Conservation (phyloP, 2,797 vertebrate species). For the Galaxias olidus region DNA sequence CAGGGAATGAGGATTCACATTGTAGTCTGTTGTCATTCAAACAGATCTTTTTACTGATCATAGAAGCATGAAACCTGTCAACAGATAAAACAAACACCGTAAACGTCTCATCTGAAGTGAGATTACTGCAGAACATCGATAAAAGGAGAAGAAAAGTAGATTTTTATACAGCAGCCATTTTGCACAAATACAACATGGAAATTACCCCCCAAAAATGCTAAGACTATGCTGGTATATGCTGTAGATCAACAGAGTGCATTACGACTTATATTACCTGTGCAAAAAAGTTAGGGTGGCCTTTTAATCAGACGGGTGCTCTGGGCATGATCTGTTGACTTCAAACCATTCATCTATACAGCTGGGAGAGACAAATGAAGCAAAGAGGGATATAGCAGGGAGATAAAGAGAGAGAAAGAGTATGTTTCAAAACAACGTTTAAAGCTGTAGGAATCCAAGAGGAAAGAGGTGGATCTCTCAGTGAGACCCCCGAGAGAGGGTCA, state of each 20-base stretch:
- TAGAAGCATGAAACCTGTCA: slow-evolving; percentile 45
- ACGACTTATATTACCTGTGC: slow-evolving; percentile 72
- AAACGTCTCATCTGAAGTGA: no score
- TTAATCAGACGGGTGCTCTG: slow-evolving; percentile 95
- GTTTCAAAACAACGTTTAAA: not conserved
- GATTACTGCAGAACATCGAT: not conserved
- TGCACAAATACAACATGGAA: no score
- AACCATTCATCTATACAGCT: slow-evolving; percentile 98
- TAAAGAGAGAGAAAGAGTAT: not conserved
- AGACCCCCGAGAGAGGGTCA: not conserved
- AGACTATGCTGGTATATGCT: no score
- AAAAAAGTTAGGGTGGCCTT: slow-evolving; percentile 59
- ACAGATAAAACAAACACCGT: slow-evolving; percentile 11
- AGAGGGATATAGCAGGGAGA: not conserved
- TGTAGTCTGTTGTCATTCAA: slow-evolving; percentile 24
- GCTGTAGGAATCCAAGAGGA: not conserved
- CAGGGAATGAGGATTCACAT: slow-evolving; percentile 24
- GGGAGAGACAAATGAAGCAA: slow-evolving; percentile 13
- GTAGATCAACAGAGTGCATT: no score
- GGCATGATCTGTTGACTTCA: slow-evolving; percentile 95
- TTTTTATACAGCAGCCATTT: not conserved
- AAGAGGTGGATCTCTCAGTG: no score
- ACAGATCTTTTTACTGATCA: slow-evolving; percentile 13
- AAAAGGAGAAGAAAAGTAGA: not conserved
- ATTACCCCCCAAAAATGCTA: no score